Base-by-base conservation (phyloP, 2,113 vertebrate species). In the Cynopterus brachyotis region DNA sequence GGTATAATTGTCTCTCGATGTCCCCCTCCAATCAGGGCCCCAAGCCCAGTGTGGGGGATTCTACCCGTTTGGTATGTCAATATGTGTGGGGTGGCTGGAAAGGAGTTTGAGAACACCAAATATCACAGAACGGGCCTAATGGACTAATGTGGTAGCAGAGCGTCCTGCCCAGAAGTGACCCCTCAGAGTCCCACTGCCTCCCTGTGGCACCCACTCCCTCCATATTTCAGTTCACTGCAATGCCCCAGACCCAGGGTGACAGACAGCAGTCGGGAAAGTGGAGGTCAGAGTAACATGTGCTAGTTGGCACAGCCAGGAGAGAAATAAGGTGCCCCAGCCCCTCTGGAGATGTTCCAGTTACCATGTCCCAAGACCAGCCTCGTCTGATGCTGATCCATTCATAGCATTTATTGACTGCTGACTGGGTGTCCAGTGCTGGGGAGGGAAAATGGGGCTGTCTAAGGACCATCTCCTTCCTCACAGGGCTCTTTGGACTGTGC, bases 321-420 rank as follows among this genome's bases (percentile, higher is more conserved):
- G 64, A 35, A 57, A 13, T 26, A 55, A 12, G 64, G 28, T 30
- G 35, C 42, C 79, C 26, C 32, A 81, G 53, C 8, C 47, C 64
- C 55, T 35, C 28, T 0, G 3, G 75, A 20, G n/a, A 50, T n/a
- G 66, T 42, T 55, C 40, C 26, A 1, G 1, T 45, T 22, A 72
- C 70, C 26, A 24, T 24, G 35, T 47, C 94, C 60, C 88, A 88
- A 70, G n/a, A 86, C 60, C 19, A 11, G 85, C 42, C 82, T 85
- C 7, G 0, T 35, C 47, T 12, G 59, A 79, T 6, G 9, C 24
- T 9, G 32, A 50, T 50, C 42, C 89, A 42, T 32, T 82, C 66
- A 22, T 32, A 57, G 64, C 42, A 30, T 98, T 98, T 98, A 98
- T 97, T 98, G 85, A 75, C 75, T 0, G 1, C 70, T 40, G 50